phyloP scores from a whole-genome alignment of 1,140 invertebrate genomes.

The Anthonomus grandis region DNA sequence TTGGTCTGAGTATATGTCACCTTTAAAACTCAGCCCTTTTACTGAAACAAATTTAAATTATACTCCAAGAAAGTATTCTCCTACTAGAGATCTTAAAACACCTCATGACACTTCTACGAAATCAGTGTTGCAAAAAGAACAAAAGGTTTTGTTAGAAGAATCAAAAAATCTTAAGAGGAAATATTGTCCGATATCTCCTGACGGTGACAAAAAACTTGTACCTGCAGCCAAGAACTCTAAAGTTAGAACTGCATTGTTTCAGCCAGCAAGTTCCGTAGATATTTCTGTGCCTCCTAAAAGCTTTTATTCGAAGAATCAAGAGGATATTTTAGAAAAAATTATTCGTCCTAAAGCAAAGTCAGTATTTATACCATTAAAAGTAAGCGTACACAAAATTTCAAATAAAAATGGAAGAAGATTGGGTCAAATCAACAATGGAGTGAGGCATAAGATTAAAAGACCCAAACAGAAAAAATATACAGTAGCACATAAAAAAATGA shows the following conservation, averaged over 20 bases:
- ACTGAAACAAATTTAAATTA: slow-evolving; percentile 12
- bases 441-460: slow-evolving; percentile 55
- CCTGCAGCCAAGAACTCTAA: slow-evolving; percentile 39
- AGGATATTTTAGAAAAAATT: slow-evolving; percentile 30
- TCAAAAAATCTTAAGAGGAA: slow-evolving; percentile 27
- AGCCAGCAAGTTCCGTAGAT: slow-evolving; percentile 22
- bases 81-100: slow-evolving; percentile 53
- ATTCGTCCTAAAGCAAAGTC: slow-evolving; percentile 12
- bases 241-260: slow-evolving; percentile 45
- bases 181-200: slow-evolving; percentile 21
- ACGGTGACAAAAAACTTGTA: slow-evolving; percentile 30
- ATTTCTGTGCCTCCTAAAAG: slow-evolving; percentile 52
- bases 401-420: slow-evolving; percentile 24
- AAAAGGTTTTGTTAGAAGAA: slow-evolving; percentile 36
- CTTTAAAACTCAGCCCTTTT: slow-evolving; percentile 22
- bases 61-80: slow-evolving; percentile 43
- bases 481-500: slow-evolving; percentile 31
- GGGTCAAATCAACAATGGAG: slow-evolving; percentile 57
- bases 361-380: slow-evolving; percentile 15
- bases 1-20: slow-evolving; percentile 26
- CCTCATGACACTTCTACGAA: slow-evolving; percentile 49
- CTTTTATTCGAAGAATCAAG: slow-evolving; percentile 53
- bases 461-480: slow-evolving; percentile 50
- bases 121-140: slow-evolving; percentile 35
- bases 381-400: not conserved